phyloP scores from a whole-genome alignment of 1,140 invertebrate genomes.

The Papilio machaon region DNA sequence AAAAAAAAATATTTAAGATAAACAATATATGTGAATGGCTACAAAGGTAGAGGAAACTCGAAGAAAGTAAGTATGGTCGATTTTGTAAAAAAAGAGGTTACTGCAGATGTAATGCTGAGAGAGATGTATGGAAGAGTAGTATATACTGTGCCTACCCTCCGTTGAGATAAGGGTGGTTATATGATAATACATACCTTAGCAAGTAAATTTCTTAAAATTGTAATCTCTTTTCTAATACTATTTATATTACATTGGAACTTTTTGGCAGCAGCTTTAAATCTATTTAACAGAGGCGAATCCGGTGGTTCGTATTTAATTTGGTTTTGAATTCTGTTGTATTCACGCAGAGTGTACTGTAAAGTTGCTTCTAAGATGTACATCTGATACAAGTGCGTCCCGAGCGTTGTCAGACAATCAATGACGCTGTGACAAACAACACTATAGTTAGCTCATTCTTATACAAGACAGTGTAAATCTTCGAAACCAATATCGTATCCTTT shows the following conservation, averaged over 20 bases:
- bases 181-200: conserved; percentile 55
- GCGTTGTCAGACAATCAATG: conserved; percentile 66
- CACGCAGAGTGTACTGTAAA: conserved; percentile 64
- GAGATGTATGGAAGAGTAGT: too few species aligned
- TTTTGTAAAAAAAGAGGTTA: too few species aligned
- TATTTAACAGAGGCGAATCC: conserved; percentile 54
- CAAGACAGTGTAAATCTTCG: too few species aligned
- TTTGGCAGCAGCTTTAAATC: conserved; percentile 54
- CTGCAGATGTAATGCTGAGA: too few species aligned
- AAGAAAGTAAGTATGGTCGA: too few species aligned
- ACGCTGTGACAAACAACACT: conserved; percentile 60
- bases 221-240: conserved; percentile 63
- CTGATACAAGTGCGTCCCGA: conserved; percentile 73
- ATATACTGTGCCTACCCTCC: too few species aligned
- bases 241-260: conserved; percentile 64
- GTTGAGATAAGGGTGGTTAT: neutral
- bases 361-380: conserved; percentile 72
- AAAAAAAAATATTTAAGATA: too few species aligned
- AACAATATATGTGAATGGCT: too few species aligned
- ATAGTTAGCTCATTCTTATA: neutral
- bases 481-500: too few species aligned
- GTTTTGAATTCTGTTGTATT: conserved; percentile 61
- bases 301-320: conserved; percentile 70
- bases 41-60: too few species aligned
- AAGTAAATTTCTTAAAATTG: conserved; percentile 59